These are phyloP conservation scores for Pristionchus pacificus DNA, from an alignment of 1,140 invertebrate genomes.

Conservation along the genomic window DNA sequence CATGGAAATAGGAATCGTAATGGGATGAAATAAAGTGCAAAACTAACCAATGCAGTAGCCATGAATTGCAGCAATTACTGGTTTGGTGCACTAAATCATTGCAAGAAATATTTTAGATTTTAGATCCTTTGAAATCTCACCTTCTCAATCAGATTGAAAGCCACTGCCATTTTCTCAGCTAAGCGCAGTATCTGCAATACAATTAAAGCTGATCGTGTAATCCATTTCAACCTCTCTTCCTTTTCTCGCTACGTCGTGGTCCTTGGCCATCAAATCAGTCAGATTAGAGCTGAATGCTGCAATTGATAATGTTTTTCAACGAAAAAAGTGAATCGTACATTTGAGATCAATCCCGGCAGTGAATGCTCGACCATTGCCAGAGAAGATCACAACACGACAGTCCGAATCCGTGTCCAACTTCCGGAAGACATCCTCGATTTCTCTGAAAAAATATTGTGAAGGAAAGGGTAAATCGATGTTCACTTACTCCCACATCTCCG, in stretches of 20 bases:
- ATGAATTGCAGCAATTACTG: conserved; percentile 26
- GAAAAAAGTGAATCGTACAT: conserved; percentile 1
- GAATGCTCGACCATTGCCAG: conserved; percentile 21
- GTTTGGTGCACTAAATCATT: conserved; percentile 27
- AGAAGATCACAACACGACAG: conserved; percentile 25
- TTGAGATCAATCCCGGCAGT: conserved; percentile 20
- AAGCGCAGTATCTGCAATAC: no score
- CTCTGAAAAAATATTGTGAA: conserved; percentile 11
- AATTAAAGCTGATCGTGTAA: no score
- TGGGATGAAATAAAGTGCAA: neutral
- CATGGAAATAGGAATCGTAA: neutral
- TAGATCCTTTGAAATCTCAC: neutral
- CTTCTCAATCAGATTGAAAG: conserved; percentile 16
- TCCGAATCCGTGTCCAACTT: conserved; percentile 25
- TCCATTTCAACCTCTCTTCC: no score
- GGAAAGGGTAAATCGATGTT: no score
- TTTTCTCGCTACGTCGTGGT: no score
- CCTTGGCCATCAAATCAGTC: no score
- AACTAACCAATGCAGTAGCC: conserved; percentile 15
- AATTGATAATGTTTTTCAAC: no score
- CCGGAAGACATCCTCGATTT: conserved; percentile 21
- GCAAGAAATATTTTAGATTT: conserved; percentile 1
- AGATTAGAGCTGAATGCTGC: no score
- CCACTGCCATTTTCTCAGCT: no score
- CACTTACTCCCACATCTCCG: conserved; percentile 25